phyloP scores from a whole-genome alignment of 1,140 invertebrate species.

The Lepidurus apus region DNA sequence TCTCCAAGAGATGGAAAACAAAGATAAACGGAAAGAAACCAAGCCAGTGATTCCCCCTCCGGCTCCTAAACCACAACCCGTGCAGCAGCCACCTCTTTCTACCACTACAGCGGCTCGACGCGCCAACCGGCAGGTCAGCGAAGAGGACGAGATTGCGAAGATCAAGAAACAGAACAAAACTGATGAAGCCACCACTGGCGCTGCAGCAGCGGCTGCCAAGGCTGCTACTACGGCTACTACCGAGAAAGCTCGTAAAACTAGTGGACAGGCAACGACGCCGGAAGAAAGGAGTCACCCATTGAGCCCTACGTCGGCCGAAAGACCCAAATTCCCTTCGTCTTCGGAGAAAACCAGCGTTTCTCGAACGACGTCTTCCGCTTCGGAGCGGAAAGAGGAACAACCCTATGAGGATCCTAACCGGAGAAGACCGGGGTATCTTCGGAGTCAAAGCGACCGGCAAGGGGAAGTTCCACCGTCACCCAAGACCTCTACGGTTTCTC shows the following conservation, averaged over 20 bases:
- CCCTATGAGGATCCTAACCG: not conserved
- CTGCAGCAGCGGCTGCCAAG: constrained; percentile 48
- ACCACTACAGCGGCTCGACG: constrained; percentile 35
- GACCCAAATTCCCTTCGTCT: constrained; percentile 20
- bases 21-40: constrained; percentile 62
- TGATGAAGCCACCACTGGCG: constrained; percentile 48
- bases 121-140: constrained; percentile 63
- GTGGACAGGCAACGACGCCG: not conserved
- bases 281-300: constrained; percentile 29
- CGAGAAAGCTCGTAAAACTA: constrained; percentile 25
- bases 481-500: constrained; percentile 40
- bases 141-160: constrained; percentile 82
- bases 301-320: constrained; percentile 33
- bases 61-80: constrained; percentile 48
- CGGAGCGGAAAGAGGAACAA: constrained; percentile 23
- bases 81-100: constrained; percentile 32
- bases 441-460: constrained; percentile 28
- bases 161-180: constrained; percentile 82
- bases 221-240: constrained; percentile 30
- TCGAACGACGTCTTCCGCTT: constrained; percentile 27
- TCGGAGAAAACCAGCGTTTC: constrained; percentile 21
- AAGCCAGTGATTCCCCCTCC: constrained; percentile 53
- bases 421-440: constrained; percentile 24
- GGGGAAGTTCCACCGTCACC: constrained; percentile 31
- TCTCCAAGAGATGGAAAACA: constrained; percentile 69